phyloP scores from a whole-genome alignment of 1,140 invertebrate genomes.

The Galleria mellonella region DNA sequence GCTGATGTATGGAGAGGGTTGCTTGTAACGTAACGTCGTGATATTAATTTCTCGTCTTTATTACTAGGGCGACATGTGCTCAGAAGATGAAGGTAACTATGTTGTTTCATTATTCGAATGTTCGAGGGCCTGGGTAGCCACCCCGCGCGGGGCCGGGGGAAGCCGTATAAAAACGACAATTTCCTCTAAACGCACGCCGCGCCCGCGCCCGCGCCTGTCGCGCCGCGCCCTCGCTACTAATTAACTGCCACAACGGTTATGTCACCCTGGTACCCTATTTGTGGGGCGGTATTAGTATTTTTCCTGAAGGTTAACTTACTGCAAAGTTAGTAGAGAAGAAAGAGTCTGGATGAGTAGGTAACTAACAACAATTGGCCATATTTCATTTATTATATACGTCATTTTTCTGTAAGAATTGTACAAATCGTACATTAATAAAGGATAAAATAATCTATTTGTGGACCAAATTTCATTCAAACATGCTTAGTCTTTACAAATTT shows the following conservation, averaged over 20 bases:
- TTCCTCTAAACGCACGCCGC: slow-evolving; percentile 66
- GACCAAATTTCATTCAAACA: too few relatives aligned
- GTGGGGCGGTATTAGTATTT: slow-evolving; percentile 47
- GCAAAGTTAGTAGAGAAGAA: background rate
- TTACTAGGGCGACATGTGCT: slow-evolving; percentile 58
- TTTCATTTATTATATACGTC: too few relatives aligned
- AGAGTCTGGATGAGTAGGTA: too few relatives aligned
- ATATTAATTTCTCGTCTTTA: slow-evolving; percentile 64
- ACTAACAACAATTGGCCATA: background rate
- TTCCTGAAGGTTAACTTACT: slow-evolving; percentile 12
- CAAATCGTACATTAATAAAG: too few relatives aligned
- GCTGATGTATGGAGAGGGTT: background rate
- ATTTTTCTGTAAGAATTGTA: too few relatives aligned
- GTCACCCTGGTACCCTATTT: slow-evolving; percentile 65
- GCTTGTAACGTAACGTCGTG: slow-evolving; percentile 12
- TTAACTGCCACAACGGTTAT: slow-evolving; percentile 70
- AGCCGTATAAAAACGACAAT: slow-evolving; percentile 72
- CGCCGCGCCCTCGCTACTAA: slow-evolving; percentile 66
- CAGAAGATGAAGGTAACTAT: slow-evolving; percentile 62
- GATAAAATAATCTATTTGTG: too few relatives aligned
- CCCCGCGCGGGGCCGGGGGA: slow-evolving; percentile 30
- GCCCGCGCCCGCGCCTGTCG: slow-evolving; percentile 63
- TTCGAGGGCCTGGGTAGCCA: slow-evolving; percentile 22
- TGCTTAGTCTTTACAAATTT: too few relatives aligned
- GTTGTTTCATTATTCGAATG: slow-evolving; percentile 63